phyloP scores from a whole-genome alignment of 2,888 invertebrate genomes.

The Lepetodrilus schrolli region DNA sequence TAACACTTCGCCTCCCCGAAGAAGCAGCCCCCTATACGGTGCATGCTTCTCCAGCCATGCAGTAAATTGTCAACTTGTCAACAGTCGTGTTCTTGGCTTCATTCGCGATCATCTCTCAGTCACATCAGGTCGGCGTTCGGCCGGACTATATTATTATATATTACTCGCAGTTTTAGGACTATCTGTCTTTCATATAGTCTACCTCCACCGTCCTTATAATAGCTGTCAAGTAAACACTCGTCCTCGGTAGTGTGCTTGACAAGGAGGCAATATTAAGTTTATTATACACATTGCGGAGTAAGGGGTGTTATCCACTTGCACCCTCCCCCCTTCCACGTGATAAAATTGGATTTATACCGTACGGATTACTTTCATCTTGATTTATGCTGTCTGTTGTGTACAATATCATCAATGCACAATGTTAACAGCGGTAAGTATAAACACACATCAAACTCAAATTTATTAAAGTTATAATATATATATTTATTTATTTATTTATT shows the following conservation, averaged over 20 bases:
- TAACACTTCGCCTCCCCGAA: conserved; percentile 11
- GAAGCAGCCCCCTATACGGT: too few species aligned
- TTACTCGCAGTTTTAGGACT: too few species aligned
- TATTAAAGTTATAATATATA: too few species aligned
- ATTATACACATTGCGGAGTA: background rate
- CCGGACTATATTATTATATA: too few species aligned
- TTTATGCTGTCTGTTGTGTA: background rate
- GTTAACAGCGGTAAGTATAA: conserved; percentile 14
- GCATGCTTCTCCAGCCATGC: background rate
- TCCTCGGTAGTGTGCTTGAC: background rate
- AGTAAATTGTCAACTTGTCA: conserved; percentile 16
- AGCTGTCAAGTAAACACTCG: background rate
- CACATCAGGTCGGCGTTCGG: background rate
- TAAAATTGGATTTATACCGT: background rate
- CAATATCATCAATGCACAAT: background rate
- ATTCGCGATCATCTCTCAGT: background rate
- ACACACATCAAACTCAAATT: too few species aligned
- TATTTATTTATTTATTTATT: too few species aligned
- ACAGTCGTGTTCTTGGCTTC: background rate
- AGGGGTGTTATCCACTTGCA: background rate
- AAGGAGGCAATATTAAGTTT: conserved; percentile 6
- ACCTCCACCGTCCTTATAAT: conserved; percentile 1
- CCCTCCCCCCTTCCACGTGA: background rate
- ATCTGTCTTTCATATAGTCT: too few species aligned
- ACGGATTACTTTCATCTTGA: conserved; percentile 13